These are phyloP conservation scores for Lissocephala sabroskyi DNA, from an alignment of 2,888 invertebrate species.

Conservation along the genomic window DNA sequence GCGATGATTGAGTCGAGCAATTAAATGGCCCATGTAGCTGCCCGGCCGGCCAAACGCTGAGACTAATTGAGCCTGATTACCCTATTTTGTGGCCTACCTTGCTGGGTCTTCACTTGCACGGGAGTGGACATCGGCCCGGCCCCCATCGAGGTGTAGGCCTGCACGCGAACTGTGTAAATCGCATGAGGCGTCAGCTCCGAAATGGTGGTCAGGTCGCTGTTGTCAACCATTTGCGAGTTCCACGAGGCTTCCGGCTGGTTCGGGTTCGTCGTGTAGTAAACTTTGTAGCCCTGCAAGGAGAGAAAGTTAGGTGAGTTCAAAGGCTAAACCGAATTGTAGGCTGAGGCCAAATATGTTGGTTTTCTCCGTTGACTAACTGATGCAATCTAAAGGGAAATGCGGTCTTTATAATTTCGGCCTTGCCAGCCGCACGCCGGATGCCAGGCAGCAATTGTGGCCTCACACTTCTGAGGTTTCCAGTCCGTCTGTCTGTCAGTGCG, in stretches of 20 bases:
- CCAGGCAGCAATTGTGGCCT: slow-evolving; percentile 48
- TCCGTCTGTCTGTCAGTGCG: slow-evolving; percentile 2
- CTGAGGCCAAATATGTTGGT: too few relatives aligned
- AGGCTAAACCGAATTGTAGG: background rate
- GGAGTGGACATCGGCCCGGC: slow-evolving; percentile 95
- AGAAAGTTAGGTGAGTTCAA: too few relatives aligned
- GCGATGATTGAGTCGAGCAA: slow-evolving; percentile 28
- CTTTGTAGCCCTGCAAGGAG: slow-evolving; percentile 90
- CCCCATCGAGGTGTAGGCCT: slow-evolving; percentile 94
- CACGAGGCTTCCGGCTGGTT: slow-evolving; percentile 90
- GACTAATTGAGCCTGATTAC: slow-evolving; percentile 35
- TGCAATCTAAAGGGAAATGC: too few relatives aligned
- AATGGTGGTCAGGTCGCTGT: slow-evolving; percentile 92
- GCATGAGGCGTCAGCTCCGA: slow-evolving; percentile 92
- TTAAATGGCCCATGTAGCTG: slow-evolving; percentile 32
- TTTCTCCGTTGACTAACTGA: too few relatives aligned
- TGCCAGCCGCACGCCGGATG: too few relatives aligned
- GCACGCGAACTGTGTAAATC: slow-evolving; percentile 95
- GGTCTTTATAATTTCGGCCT: slow-evolving; percentile 38
- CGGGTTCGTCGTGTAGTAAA: slow-evolving; percentile 94
- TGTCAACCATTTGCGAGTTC: slow-evolving; percentile 95
- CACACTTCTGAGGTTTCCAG: slow-evolving; percentile 18
- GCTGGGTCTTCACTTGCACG: slow-evolving; percentile 98
- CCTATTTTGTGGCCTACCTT: slow-evolving; percentile 77
- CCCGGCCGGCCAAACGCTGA: too few relatives aligned